A percentile compares a stretch with the other conserved stretches of the same genome.
These are phyloP conservation scores for Otus scops DNA, from an alignment of 2,797 vertebrate species.

Conservation along the genomic window DNA sequence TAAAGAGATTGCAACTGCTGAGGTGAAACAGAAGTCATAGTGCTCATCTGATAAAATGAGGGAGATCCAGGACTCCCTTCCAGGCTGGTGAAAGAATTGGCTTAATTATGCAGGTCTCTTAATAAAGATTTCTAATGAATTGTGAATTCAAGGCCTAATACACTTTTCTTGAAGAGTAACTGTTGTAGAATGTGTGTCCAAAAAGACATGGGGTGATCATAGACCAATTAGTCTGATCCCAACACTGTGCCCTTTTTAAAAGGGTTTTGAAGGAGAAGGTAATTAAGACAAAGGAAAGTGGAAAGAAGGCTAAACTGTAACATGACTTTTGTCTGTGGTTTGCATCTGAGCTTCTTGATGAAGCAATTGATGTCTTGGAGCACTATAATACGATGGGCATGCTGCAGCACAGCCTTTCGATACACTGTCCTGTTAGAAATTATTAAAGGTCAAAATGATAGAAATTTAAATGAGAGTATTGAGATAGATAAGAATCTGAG, in stretches of 20 bases:
- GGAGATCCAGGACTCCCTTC: background rate
- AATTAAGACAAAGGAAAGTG: background rate
- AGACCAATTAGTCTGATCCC: background rate
- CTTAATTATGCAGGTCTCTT: background rate
- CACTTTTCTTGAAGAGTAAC: background rate
- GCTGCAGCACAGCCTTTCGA: background rate
- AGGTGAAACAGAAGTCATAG: background rate
- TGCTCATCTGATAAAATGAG: background rate
- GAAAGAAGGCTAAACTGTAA: background rate
- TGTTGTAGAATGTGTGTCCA: background rate
- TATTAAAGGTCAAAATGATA: background rate
- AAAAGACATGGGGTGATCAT: background rate
- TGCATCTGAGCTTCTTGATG: background rate
- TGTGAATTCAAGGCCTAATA: background rate
- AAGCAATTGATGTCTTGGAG: background rate
- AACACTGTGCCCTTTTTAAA: background rate
- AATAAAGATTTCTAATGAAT: background rate
- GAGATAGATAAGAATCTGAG: background rate
- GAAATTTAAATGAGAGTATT: background rate
- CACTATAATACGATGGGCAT: fast-evolving
- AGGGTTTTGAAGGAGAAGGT: background rate
- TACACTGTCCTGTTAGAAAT: fast-evolving
- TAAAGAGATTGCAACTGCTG: background rate
- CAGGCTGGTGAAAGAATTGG: background rate
- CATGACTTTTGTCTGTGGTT: background rate